phyloP scores from a whole-genome alignment of 2,888 invertebrate species.

The Ophonus ardosiacus region DNA sequence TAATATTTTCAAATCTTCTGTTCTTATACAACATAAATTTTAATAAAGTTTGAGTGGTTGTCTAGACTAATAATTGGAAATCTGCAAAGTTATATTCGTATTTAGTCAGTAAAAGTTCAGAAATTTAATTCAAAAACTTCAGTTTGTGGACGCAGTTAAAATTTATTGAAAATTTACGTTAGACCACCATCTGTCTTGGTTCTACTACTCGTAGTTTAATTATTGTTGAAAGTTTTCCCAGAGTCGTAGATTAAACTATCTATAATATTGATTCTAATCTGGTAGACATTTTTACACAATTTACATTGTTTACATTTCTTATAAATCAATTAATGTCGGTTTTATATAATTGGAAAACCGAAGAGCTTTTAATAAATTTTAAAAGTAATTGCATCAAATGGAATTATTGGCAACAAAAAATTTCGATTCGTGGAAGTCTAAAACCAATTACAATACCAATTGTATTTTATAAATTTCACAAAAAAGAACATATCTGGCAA shows the following conservation, averaged over 20 bases:
- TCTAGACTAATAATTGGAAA: background rate
- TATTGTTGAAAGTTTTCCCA: background rate
- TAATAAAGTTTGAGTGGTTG: background rate
- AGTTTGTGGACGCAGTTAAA: background rate
- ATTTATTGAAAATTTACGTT: background rate
- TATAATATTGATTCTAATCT: background rate
- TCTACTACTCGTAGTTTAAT: background rate
- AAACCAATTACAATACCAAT: no score
- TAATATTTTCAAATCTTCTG: no score
- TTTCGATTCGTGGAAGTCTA: no score
- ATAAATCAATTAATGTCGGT: no score
- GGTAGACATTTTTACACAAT: no score
- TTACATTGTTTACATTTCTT: no score
- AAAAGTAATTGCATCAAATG: no score
- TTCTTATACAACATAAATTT: background rate
- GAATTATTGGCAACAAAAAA: no score
- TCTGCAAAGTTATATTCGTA: background rate
- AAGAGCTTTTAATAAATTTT: no score
- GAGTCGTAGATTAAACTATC: background rate
- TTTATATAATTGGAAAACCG: no score
- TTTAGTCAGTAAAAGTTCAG: background rate
- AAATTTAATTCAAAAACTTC: background rate
- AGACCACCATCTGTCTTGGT: background rate
- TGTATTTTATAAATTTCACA: no score
- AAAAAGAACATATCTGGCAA: no score